Evolutionary conservation across 2,113 vertebrate genomes (phyloP), one percentile per base, ranked within the genome.

Genomic region (Pantherophis guttatus): DNA sequence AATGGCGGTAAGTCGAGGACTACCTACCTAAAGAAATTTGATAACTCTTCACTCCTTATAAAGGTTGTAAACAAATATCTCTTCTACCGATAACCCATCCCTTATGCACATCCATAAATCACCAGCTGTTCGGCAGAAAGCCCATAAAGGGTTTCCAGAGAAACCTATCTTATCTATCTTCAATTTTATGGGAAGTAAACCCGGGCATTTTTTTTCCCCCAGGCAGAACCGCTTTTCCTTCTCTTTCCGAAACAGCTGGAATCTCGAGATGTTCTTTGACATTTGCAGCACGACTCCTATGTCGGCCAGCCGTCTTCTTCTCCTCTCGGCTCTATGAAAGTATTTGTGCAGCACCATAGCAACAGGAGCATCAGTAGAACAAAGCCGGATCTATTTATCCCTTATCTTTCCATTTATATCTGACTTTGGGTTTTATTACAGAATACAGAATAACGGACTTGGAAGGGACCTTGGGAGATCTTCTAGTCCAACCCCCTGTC

Each of bases 251-350:
- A 95, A 95, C 94, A 52, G 93, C 89, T 91, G 0, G 93, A 93
- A 88, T 3, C 17, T 92, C 95, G 94, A 96, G 95, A 97, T 97
- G 95, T 96, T 97, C 96, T 94, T 87, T 98, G 97, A 97, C 97
- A 97, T 98, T 98, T 97, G 88, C 96, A 95, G 95, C 88, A 24
- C 54, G 93, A 95, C 93, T 95, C 96, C 97, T 93, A 0, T 96
- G 97, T 95, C 94, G 93, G 59, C 89, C 94, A 96, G 97, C 96
- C 93, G 95, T 93, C 96, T 96, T 89, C 96, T 96, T 89, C 96
- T 96, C 95, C 26, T 13, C 62, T 0, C 15, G 91, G 94, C 1
- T 95, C 97, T 96, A 33, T 96, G 94, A 96, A 95, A 97, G 97
- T 93, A 1, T 29, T 29, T 93, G 93, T 92, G 93, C 86, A 95